Conservation (phyloP, 2,797 vertebrate species). For the Protosalanx chinensis region DNA sequence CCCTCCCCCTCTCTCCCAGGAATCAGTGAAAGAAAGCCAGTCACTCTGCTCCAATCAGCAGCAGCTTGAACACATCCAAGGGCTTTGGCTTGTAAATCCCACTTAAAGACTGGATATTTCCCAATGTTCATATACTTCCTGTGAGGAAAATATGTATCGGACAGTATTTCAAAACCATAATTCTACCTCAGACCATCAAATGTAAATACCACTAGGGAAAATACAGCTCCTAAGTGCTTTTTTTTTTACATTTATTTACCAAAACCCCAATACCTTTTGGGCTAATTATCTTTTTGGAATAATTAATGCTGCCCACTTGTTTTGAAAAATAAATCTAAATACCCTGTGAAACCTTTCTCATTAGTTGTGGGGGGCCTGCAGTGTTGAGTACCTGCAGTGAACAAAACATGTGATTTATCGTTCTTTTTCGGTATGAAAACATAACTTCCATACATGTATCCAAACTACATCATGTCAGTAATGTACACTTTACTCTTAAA, state of each 20-base stretch:
- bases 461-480: background rate
- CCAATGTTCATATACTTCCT: slow-evolving; percentile 67
- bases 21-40: slow-evolving; percentile 34
- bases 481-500: too few species aligned
- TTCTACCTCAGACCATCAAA: slow-evolving; percentile 71
- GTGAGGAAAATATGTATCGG: slow-evolving; percentile 70
- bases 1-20: slow-evolving; percentile 27
- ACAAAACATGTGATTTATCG: background rate
- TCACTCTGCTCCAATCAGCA: slow-evolving; percentile 53
- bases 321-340: slow-evolving; percentile 20
- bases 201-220: slow-evolving; percentile 68
- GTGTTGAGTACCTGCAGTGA: slow-evolving; percentile 4
- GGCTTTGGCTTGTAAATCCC: slow-evolving; percentile 71
- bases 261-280: slow-evolving; percentile 68
- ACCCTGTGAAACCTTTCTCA: slow-evolving; percentile 13
- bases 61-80: slow-evolving; percentile 66
- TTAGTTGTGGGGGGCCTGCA: background rate
- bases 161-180: slow-evolving; percentile 74
- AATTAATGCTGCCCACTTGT: slow-evolving; percentile 32
- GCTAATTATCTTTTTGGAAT: slow-evolving; percentile 48
- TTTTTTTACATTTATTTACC: slow-evolving; percentile 65
- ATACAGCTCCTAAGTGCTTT: slow-evolving; percentile 59
- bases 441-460: background rate
- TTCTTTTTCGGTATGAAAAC: too few species aligned
- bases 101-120: slow-evolving; percentile 68